Percentiles rank a stretch among this genome's conserved stretches.
Evolutionary conservation across 2,888 invertebrate species (phyloP).

Genomic region (Lasius fuliginosus): DNA sequence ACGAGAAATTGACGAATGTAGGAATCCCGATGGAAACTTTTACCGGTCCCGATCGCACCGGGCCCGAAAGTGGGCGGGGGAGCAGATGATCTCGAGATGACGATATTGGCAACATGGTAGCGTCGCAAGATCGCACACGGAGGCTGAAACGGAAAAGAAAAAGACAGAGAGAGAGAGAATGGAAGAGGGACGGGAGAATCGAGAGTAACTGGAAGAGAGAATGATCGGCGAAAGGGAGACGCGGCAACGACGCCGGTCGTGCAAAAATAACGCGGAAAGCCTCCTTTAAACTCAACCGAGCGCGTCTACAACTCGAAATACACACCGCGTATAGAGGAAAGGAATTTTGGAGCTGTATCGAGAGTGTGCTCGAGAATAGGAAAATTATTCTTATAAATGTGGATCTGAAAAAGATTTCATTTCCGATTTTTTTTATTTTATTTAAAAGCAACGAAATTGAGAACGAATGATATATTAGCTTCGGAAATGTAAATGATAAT

Average conservation of each 20-base stretch:
- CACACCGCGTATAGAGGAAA: conserved; percentile 44
- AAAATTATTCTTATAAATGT: not conserved
- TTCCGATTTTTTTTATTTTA: not conserved
- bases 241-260: conserved; percentile 79
- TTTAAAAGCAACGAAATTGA: not conserved
- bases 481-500: no score
- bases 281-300: conserved; percentile 75
- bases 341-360: conserved; percentile 12
- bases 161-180: conserved; percentile 29
- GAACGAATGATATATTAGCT: not conserved
- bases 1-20: conserved; percentile 24
- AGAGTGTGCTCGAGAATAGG: not conserved
- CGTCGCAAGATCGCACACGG: conserved; percentile 65
- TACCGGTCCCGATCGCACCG: conserved; percentile 60
- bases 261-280: conserved; percentile 81
- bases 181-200: conserved; percentile 44
- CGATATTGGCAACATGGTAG: conserved; percentile 76
- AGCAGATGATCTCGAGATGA: conserved; percentile 73
- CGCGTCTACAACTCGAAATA: conserved; percentile 68
- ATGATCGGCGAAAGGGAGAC: conserved; percentile 71
- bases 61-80: conserved; percentile 65
- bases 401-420: not conserved
- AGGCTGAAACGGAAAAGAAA: conserved; percentile 29
- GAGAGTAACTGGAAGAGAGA: conserved; percentile 49
- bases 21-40: conserved; percentile 48